Base-by-base conservation (phyloP, 2,797 vertebrate genomes). In the Hozukius guyotensis region DNA sequence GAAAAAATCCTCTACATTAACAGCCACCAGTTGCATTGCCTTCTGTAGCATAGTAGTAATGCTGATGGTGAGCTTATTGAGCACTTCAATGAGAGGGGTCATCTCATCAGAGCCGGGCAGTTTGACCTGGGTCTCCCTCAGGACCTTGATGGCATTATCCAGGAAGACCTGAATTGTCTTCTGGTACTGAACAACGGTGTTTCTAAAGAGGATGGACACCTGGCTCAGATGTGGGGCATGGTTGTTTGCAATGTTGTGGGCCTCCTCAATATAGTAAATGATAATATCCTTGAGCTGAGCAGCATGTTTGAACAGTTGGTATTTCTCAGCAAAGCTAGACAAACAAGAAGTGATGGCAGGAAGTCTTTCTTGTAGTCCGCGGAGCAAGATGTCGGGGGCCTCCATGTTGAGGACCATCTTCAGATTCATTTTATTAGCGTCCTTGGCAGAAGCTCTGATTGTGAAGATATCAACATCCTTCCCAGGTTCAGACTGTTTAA, bases 41-140 rank as follows among this genome's bases (percentile, higher is more conserved):
- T 83, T 77, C 52, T 96, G 93, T 31, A 96, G 62, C 52, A 18
- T 72, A 69, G 78, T 53, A 16, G 75, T 89, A 75, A 90, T 56
- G 20, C 89, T 86, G 1, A 60, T 92, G 62, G 93, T 93, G 81
- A 93, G 79, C 80, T 91, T 90, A 3, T 88, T 63, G 46, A 92
- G 90, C 65, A 96, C 90, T 77, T 97, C 93, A 82, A 94, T 93
- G n/a, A 92, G 86, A 31, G 95, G 96, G 49, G 92, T 96, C 29
- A 80, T 89, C 32, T 93, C 77, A 4, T 90, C 81, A 60, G 95
- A 87, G 5, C 96, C 96, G 65, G 96, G 96, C 24, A 98, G 68
- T 73, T 93, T 94, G 81, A 97, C 95, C 81, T 82, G 92, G 36
- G 94, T 96, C 69, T 93, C 94, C 74, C 93, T 97, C 78, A 98